A percentile compares a stretch with the other conserved stretches of the same genome.
Evolutionary conservation across 2,888 invertebrate genomes (phyloP).

Genomic region (Myopa testacea): DNA sequence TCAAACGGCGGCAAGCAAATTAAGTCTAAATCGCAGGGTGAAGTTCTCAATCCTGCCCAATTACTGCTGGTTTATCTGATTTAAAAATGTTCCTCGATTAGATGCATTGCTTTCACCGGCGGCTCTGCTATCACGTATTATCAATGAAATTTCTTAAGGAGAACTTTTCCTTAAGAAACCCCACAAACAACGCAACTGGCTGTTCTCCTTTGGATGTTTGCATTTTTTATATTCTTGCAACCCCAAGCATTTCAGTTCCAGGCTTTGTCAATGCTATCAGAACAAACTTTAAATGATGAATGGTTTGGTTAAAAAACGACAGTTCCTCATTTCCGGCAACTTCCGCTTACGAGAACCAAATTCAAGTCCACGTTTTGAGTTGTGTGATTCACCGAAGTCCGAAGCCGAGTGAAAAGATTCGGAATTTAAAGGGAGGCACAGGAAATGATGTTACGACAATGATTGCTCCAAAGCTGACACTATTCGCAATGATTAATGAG

Average conservation of each 20-base stretch:
- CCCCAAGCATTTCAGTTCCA: neutral
- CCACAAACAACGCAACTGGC: neutral
- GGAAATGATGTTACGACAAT: constrained; percentile 47
- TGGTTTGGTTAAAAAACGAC: constrained; percentile 64
- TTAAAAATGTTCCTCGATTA: neutral
- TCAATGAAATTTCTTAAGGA: neutral
- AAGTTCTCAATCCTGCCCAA: constrained; percentile 51
- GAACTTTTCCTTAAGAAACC: neutral
- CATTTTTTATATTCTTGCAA: neutral
- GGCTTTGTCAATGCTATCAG: neutral
- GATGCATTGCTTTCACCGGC: neutral
- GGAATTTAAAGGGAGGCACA: constrained; percentile 35
- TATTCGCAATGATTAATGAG: constrained; percentile 58
- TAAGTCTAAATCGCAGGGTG: constrained; percentile 38
- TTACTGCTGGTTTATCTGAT: constrained; percentile 50
- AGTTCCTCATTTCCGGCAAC: constrained; percentile 64
- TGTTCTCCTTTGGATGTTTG: too few species aligned
- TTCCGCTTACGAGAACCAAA: constrained; percentile 19
- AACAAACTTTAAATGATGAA: constrained; percentile 56
- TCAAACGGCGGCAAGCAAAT: constrained; percentile 53
- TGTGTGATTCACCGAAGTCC: neutral
- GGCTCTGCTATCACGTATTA: neutral
- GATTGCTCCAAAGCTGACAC: constrained; percentile 15
- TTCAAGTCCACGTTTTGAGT: neutral
- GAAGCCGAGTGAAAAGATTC: too few species aligned